Evolutionary conservation across 2,888 invertebrate genomes (phyloP).

Genomic region (Drosophila robusta): DNA sequence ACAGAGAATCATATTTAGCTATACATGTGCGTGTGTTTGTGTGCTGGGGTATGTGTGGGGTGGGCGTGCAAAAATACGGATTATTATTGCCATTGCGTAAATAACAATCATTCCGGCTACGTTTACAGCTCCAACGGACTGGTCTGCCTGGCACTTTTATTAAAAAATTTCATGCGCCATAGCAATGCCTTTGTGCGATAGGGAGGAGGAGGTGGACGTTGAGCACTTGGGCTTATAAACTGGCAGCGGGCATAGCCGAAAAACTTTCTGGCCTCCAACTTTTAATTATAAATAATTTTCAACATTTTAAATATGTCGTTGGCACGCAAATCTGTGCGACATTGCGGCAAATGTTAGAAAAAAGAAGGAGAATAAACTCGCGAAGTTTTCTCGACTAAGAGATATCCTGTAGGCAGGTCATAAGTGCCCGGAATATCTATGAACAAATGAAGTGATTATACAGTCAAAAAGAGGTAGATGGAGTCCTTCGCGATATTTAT

Average conservation of each 20-base stretch:
- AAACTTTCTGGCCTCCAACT: constrained; percentile 78
- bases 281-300: constrained; percentile 82
- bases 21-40: constrained; percentile 15
- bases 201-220: neutral
- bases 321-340: constrained; percentile 78
- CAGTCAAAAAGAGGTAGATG: neutral
- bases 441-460: neutral
- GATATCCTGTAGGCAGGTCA: neutral
- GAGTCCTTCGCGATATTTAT: neutral
- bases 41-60: constrained; percentile 24
- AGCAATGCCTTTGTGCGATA: constrained; percentile 23
- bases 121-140: constrained; percentile 39
- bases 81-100: constrained; percentile 82
- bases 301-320: constrained; percentile 81
- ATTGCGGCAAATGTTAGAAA: constrained; percentile 63
- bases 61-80: constrained; percentile 62
- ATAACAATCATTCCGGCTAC: constrained; percentile 78
- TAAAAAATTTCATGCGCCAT: constrained; percentile 57
- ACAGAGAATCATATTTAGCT: constrained; percentile 38
- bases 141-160: constrained; percentile 61
- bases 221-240: constrained; percentile 13
- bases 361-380: constrained; percentile 9
- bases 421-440: neutral
- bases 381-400: neutral
- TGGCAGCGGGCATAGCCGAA: constrained; percentile 46